These are phyloP conservation scores for Lapara coniferarum DNA, from an alignment of 2,888 invertebrate species.

Conservation along the genomic window DNA sequence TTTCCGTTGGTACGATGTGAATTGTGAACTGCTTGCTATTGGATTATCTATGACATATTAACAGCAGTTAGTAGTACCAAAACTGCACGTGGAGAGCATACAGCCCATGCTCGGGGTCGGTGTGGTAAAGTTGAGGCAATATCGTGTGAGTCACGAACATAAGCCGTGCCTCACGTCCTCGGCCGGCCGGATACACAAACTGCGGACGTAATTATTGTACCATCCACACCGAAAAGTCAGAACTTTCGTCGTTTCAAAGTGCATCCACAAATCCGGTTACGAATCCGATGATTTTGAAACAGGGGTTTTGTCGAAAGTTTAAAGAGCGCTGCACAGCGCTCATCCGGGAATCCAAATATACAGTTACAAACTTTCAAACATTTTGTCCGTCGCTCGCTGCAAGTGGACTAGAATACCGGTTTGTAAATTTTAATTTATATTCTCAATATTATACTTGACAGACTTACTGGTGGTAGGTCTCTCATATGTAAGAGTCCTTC, in stretches of 20 bases:
- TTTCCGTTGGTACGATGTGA: too few relatives aligned
- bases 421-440: background rate
- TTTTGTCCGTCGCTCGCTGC: background rate
- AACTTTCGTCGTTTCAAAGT: conserved; percentile 17
- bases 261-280: conserved; percentile 16
- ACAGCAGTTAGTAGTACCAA: too few relatives aligned
- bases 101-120: background rate
- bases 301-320: conserved; percentile 19
- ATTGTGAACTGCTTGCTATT: too few relatives aligned
- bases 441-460: too few relatives aligned
- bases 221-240: conserved; percentile 7
- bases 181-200: background rate
- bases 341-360: background rate
- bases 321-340: conserved; percentile 18
- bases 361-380: conserved; percentile 11
- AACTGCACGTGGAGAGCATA: background rate
- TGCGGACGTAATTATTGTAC: background rate
- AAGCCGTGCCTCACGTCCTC: background rate
- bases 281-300: conserved; percentile 11
- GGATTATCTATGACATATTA: too few relatives aligned
- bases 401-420: background rate
- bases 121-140: background rate
- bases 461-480: too few relatives aligned
- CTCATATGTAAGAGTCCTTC: too few relatives aligned
- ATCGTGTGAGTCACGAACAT: background rate